These are phyloP conservation scores for Tringa solitaria DNA, from an alignment of 2,113 vertebrate species.

Conservation along the genomic window DNA sequence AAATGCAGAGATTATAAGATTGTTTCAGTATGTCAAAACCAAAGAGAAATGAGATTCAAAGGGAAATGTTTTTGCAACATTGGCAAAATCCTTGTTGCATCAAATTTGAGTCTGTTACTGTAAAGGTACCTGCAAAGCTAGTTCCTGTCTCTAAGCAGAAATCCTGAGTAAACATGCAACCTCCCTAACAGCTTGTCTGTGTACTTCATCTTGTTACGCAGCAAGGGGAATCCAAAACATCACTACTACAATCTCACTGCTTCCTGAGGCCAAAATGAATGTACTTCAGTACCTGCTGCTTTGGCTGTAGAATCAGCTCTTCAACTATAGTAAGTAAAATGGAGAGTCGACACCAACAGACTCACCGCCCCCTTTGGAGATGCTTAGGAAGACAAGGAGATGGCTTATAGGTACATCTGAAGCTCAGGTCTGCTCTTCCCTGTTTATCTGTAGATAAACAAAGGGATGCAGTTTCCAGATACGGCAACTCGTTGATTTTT, in stretches of 20 bases:
- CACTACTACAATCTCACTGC: fast-evolving
- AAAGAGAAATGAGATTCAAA: not conserved
- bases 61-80: not conserved
- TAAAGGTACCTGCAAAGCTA: not conserved
- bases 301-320: not conserved
- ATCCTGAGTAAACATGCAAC: not conserved
- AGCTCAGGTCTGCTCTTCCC: not conserved
- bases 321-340: not conserved
- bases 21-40: not conserved
- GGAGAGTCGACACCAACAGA: fast-evolving
- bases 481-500: not conserved
- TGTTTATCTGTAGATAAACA: not conserved
- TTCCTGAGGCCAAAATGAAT: not conserved
- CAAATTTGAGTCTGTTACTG: not conserved
- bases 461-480: not conserved
- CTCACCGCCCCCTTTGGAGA: fast-evolving
- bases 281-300: not conserved
- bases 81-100: not conserved
- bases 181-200: not conserved
- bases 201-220: not conserved
- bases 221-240: not conserved
- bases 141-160: not conserved
- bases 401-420: not conserved
- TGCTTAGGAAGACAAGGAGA: not conserved
- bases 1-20: not conserved